Conservation (phyloP, 2,888 invertebrate genomes). For the Himalopsyche anomala region DNA sequence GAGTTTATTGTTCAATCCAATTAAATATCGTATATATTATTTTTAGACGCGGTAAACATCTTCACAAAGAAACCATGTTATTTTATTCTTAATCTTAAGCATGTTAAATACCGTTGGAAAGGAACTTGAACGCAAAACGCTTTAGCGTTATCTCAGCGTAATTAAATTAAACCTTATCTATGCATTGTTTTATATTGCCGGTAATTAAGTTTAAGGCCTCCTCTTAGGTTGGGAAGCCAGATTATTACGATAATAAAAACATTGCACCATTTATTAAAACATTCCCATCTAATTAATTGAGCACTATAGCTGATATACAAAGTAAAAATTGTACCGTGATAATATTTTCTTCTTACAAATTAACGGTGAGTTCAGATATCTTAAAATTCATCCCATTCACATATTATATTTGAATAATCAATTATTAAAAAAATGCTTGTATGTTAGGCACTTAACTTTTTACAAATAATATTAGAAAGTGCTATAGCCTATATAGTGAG, state of each 20-base stretch:
- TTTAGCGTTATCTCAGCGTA: constrained; percentile 36
- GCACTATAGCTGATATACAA: too few species aligned
- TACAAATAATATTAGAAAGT: too few species aligned
- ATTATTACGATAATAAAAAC: constrained; percentile 40
- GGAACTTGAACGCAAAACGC: constrained; percentile 37
- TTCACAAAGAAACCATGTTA: constrained; percentile 2
- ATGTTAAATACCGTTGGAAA: constrained; percentile 16
- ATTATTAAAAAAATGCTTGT: too few species aligned
- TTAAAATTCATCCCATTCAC: too few species aligned
- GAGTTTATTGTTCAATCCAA: background rate
- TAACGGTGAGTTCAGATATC: too few species aligned
- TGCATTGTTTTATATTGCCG: constrained; percentile 43
- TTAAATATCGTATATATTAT: background rate
- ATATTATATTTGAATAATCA: too few species aligned
- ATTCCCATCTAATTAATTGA: constrained; percentile 11
- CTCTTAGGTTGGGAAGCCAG: constrained; percentile 37
- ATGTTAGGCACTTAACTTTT: too few species aligned
- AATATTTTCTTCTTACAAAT: too few species aligned
- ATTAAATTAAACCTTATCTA: constrained; percentile 41
- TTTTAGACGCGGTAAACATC: background rate
- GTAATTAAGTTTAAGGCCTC: constrained; percentile 37
- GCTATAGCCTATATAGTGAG: too few species aligned
- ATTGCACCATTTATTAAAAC: background rate
- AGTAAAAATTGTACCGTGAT: too few species aligned
- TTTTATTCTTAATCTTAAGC: constrained; percentile 14